Conservation (phyloP, 2,888 invertebrate genomes). For the Drosophila kuntzei region DNA sequence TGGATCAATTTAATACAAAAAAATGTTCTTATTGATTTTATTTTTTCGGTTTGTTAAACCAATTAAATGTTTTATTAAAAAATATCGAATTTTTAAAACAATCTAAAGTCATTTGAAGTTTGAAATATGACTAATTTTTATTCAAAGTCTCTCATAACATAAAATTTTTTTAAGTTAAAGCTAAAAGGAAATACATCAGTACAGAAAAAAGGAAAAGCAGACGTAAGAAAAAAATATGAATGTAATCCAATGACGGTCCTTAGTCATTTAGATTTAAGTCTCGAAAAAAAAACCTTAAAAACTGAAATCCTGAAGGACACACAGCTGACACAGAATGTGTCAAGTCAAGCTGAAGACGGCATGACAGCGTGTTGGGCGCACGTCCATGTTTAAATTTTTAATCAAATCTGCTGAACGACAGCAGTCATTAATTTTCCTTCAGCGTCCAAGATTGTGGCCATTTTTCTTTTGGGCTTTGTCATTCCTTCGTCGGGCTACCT, state of each 20-base stretch:
- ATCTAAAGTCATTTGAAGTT: no score
- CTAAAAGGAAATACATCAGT: background rate
- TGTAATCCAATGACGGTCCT: background rate
- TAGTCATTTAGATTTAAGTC: background rate
- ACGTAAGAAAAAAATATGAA: background rate
- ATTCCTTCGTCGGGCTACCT: constrained; percentile 36
- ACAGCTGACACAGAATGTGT: constrained; percentile 53
- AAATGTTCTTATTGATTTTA: no score
- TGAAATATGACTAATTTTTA: no score
- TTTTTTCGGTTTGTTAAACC: no score
- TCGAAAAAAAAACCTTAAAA: background rate
- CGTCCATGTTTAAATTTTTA: constrained; percentile 59
- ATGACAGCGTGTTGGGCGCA: constrained; percentile 50
- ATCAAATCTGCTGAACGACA: constrained; percentile 61
- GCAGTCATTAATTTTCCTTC: constrained; percentile 62
- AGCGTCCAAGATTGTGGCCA: constrained; percentile 53
- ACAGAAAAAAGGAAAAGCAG: background rate
- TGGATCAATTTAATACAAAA: no score
- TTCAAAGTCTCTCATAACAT: no score
- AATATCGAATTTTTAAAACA: no score
- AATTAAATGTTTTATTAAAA: no score
- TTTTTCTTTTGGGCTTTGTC: constrained; percentile 56
- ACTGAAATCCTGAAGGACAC: constrained; percentile 20
- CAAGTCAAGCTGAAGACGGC: constrained; percentile 67
- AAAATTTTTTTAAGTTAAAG: no score